A percentile compares a stretch with the other conserved stretches of the same genome.
Conservation (phyloP, 2,797 vertebrate species). For the Austrolebias charrua region DNA sequence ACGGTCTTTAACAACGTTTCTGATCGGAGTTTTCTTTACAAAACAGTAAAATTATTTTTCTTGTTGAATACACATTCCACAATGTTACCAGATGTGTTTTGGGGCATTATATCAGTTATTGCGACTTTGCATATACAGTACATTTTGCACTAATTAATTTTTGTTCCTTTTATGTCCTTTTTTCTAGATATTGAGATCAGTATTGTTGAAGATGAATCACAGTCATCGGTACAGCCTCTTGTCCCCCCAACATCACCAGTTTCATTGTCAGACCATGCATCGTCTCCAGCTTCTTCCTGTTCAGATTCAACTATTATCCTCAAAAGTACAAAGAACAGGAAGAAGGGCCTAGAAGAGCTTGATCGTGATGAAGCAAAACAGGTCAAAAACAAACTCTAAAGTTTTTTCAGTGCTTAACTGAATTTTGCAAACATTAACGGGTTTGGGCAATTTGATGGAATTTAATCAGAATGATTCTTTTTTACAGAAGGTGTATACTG, state of each 20-base stretch:
- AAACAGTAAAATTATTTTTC: background rate
- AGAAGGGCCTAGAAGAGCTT: background rate
- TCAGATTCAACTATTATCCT: slow-evolving; percentile 2
- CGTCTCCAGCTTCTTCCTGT: background rate
- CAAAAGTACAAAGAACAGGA: slow-evolving; percentile 1
- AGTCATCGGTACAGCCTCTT: background rate
- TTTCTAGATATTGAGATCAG: background rate
- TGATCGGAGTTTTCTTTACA: background rate
- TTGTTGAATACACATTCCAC: background rate
- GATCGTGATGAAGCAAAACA: background rate
- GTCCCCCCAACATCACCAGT: background rate
- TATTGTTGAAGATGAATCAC: background rate
- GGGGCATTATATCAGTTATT: background rate
- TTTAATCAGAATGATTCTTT: background rate
- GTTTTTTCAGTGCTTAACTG: background rate
- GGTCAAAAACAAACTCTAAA: background rate
- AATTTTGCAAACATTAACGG: background rate
- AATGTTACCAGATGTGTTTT: background rate
- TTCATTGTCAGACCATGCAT: background rate
- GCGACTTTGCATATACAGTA: background rate
- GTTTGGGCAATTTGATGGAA: background rate
- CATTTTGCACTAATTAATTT: background rate
- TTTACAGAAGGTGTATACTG: background rate
- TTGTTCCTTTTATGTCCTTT: background rate
- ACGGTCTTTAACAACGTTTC: background rate